A percentile compares a stretch with the other conserved stretches of the same genome.
Conservation (phyloP, 1,140 invertebrate species). For the Caenorhabditis tropicalis region DNA sequence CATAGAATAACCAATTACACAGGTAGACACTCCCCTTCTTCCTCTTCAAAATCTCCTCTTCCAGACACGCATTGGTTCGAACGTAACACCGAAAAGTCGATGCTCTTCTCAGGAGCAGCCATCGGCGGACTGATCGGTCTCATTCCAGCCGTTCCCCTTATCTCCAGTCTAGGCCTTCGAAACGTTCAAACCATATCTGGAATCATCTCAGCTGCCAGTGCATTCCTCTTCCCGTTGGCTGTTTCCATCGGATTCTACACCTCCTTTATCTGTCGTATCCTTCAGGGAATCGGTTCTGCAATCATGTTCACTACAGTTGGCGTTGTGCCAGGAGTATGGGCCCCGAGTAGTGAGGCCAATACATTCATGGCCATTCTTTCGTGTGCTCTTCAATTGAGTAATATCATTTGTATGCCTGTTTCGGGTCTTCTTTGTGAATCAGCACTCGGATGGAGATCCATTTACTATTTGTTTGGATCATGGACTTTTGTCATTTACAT, state of each 20-base stretch:
- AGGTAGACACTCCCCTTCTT: background rate
- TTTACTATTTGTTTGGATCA: conserved; percentile 54
- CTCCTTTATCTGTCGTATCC: conserved; percentile 30
- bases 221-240: conserved; percentile 50
- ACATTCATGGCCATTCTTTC: conserved; percentile 54
- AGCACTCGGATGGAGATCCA: conserved; percentile 55
- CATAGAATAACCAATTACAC: conserved; percentile 15
- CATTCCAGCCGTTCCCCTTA: conserved; percentile 11
- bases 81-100: background rate
- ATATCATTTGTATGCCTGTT: conserved; percentile 61
- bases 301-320: conserved; percentile 48
- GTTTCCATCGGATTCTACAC: conserved; percentile 28
- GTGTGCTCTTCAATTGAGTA: conserved; percentile 48
- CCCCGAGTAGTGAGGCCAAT: conserved; percentile 42
- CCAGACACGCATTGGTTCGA: conserved; percentile 45
- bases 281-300: conserved; percentile 47
- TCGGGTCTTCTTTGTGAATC: conserved; percentile 60
- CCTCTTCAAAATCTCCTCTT: background rate
- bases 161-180: background rate
- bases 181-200: background rate
- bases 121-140: conserved; percentile 45
- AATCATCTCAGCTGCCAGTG: background rate
- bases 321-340: conserved; percentile 43
- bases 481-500: background rate
- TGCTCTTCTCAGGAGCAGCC: conserved; percentile 50